Evolutionary conservation across 2,797 vertebrate species (phyloP), one percentile per base, ranked within the genome.

Genomic region (Tapera naevia): DNA sequence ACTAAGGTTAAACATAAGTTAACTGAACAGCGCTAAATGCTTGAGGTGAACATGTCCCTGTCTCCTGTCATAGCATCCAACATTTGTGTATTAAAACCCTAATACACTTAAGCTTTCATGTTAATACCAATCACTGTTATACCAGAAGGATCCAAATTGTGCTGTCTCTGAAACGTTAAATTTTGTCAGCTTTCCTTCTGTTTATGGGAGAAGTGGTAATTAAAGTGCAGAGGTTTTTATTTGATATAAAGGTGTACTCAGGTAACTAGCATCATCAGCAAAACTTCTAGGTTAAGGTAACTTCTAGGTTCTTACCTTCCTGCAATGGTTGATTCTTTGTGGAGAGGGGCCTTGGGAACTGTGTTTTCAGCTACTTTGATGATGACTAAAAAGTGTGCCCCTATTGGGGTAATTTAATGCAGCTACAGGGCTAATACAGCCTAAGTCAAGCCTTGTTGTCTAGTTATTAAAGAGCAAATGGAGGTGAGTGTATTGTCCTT

Each of bases 311-410:
- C 33, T 82, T 73, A 25, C 23, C 6, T 51, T 80, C 37, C 35
- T 74, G 14, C 25, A 43, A 0, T 48, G 43, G 4, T 33, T 35
- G 10, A 17, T 71, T 41, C 37, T 50, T 80, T 72, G 8, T 43
- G 80, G 50, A 65, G 61, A 48, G 39, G 10, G 7, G 4, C 5
- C 15, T 14, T 18, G 22, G 30, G 7, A 89, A 16, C 18, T 62
- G 7, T 60, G 16, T 79, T 79, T 72, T 75, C 51, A 67, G 23
- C 32, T 50, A 9, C 51, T 88, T 73, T 84, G 50, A 8, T 9
- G 8, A 6, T 0, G 4, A 22, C 7, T 66, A 16, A 74, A 66
- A 66, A 56, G 7, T 35, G 22, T 5, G 2, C 7, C 11, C 2
- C 1, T 46, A 17, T 1, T 33, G 30, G 41, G n/a, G 35, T 4